These are phyloP conservation scores for Notoglanidium macrostoma DNA, from an alignment of 2,797 vertebrate species.

Conservation along the genomic window DNA sequence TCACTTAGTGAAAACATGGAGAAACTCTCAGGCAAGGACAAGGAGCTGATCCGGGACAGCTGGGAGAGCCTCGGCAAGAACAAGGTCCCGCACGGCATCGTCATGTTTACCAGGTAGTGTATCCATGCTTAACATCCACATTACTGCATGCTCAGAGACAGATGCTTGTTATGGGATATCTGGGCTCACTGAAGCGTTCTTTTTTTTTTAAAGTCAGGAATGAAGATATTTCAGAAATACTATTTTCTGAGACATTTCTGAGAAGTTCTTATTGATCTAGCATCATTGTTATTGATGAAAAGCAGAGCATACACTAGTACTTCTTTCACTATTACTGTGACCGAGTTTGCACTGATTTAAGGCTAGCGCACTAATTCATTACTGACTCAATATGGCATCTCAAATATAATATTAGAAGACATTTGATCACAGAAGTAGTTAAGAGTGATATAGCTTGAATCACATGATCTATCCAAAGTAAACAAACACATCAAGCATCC, in stretches of 20 bases:
- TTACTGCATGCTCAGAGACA: conserved; percentile 4
- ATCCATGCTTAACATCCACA: conserved; percentile 22
- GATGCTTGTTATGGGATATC: background rate
- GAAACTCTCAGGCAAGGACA: conserved; percentile 78
- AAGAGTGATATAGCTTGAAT: conserved; percentile 20
- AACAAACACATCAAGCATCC: conserved; percentile 34
- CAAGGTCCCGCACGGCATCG: conserved; percentile 87
- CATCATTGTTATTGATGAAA: background rate
- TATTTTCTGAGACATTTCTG: background rate
- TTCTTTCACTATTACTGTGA: background rate
- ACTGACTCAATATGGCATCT: background rate
- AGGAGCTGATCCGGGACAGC: conserved; percentile 89
- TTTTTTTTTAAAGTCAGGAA: background rate
- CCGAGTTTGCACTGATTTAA: background rate
- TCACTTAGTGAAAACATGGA: conserved; percentile 70
- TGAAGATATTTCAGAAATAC: background rate
- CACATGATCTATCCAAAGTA: conserved; percentile 25
- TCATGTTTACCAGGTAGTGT: conserved; percentile 86
- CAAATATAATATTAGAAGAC: background rate
- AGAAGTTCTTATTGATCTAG: background rate
- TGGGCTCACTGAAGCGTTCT: background rate
- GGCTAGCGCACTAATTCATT: background rate
- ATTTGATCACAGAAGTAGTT: background rate
- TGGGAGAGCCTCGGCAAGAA: conserved; percentile 87
- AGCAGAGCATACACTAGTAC: background rate